Conservation (phyloP, 1,140 invertebrate species). For the Wasmannia auropunctata region DNA sequence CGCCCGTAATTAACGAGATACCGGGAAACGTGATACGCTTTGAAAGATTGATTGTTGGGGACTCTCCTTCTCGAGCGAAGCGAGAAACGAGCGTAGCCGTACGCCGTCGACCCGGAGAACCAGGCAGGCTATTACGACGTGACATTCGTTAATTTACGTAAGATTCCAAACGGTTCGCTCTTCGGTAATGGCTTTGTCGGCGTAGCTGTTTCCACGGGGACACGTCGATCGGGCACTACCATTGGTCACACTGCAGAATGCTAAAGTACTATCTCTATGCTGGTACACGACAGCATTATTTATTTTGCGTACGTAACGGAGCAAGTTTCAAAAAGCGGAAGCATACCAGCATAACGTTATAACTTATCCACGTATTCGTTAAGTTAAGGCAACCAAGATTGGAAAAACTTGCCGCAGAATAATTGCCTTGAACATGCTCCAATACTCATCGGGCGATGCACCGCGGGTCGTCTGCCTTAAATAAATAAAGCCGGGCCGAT, state of each 20-base stretch:
- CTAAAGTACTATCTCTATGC: neutral
- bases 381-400: neutral
- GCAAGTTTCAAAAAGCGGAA: neutral
- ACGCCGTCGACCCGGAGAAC: conserved; percentile 4
- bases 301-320: neutral
- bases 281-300: neutral
- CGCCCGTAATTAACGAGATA: conserved; percentile 55
- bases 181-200: conserved; percentile 5
- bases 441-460: neutral
- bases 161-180: conserved; percentile 52
- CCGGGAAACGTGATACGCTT: conserved; percentile 36
- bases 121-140: conserved; percentile 37
- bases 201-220: conserved; percentile 29
- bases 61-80: conserved; percentile 16
- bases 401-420: neutral
- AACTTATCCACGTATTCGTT: too few species aligned
- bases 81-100: conserved; percentile 32
- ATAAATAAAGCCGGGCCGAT: neutral
- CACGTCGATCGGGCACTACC: conserved; percentile 40
- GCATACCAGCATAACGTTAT: neutral
- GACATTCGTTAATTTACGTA: conserved; percentile 59
- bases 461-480: neutral
- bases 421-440: neutral
- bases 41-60: conserved; percentile 55
- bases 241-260: neutral